Conservation (phyloP, 1,140 invertebrate genomes). For the Tetramorium simillimum region DNA sequence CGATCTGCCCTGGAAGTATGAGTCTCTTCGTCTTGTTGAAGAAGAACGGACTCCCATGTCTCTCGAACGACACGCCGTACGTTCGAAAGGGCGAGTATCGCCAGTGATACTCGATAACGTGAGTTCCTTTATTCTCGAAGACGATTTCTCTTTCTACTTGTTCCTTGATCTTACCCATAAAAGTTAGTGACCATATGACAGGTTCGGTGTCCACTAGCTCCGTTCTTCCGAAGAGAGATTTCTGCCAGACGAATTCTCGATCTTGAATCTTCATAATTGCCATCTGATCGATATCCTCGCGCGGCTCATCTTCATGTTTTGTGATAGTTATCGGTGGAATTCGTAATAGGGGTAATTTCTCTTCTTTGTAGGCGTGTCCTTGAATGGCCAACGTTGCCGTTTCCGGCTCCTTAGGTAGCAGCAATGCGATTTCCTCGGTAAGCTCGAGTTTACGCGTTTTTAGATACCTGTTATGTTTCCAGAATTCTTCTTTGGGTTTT, state of each 20-base stretch:
- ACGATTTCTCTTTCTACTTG: constrained; percentile 52
- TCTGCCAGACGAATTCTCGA: constrained; percentile 60
- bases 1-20: constrained; percentile 73
- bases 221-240: not conserved
- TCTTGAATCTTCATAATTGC: constrained; percentile 70
- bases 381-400: constrained; percentile 52
- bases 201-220: not conserved
- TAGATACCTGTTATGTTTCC: constrained; percentile 68
- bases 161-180: not conserved
- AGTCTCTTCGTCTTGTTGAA: constrained; percentile 77
- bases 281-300: not conserved
- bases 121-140: constrained; percentile 77
- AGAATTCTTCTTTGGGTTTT: constrained; percentile 3
- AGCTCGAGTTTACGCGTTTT: constrained; percentile 56
- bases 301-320: not conserved
- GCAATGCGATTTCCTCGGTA: constrained; percentile 39
- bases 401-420: constrained; percentile 63
- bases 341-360: not conserved
- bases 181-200: constrained; percentile 68
- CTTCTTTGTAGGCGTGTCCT: not conserved
- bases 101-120: constrained; percentile 72
- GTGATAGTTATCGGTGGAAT: constrained; percentile 62
- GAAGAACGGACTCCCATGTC: constrained; percentile 65
- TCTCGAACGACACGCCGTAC: not conserved
- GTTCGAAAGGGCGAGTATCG: constrained; percentile 20